Evolutionary conservation across 2,113 vertebrate species (phyloP).

Genomic region (Alligator sinensis): DNA sequence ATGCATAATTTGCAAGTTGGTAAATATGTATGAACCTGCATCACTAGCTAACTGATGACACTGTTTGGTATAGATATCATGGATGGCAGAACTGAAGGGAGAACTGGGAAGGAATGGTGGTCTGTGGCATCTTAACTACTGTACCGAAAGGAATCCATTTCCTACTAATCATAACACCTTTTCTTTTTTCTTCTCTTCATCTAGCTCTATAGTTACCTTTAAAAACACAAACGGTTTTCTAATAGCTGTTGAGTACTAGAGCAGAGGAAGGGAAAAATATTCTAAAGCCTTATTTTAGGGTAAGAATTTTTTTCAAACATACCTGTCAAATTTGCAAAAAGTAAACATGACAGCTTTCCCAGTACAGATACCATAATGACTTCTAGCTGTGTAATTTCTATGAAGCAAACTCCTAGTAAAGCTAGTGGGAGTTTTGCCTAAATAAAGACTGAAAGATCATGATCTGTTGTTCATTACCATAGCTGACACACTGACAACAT

Average conservation of each 20-base stretch:
- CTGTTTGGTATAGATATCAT: slow-evolving; percentile 28
- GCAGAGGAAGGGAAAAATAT: background rate
- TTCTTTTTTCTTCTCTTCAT: background rate
- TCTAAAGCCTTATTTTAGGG: background rate
- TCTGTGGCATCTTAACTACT: background rate
- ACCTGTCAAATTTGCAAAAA: background rate
- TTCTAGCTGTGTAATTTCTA: fast-evolving
- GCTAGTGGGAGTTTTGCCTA: background rate
- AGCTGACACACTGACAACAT: background rate
- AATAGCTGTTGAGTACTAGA: background rate
- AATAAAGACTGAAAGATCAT: background rate
- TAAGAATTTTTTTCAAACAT: background rate
- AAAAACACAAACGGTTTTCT: background rate
- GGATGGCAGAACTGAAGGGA: slow-evolving; percentile 14
- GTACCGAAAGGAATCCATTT: background rate
- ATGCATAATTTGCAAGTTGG: slow-evolving; percentile 61
- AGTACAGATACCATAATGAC: fast-evolving
- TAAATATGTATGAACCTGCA: slow-evolving; percentile 77
- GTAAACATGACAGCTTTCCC: background rate
- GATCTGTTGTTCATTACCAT: background rate
- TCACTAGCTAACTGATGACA: slow-evolving; percentile 21
- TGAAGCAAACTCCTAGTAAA: background rate
- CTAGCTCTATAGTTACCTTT: background rate
- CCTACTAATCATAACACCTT: background rate
- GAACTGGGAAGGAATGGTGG: background rate